Evolutionary conservation across 2,888 invertebrate genomes (phyloP), one percentile per base, ranked within the genome.

Genomic region (Hypercompe scribonia): DNA sequence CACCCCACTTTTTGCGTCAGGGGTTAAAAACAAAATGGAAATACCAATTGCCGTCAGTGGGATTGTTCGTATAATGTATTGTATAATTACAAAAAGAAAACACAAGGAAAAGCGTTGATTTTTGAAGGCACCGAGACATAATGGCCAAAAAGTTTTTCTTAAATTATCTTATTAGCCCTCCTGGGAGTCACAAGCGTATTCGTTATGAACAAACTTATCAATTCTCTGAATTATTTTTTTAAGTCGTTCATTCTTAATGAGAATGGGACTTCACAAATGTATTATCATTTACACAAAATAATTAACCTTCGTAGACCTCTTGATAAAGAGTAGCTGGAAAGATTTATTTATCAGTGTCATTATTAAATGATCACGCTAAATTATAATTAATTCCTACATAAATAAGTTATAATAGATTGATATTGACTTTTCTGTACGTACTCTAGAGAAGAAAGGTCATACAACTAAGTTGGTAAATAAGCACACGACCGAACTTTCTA

Each of bases 241-340:
- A 50, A 50, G 34, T 24, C 34, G 10, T 33, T 34, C n/a, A 61
- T 58, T 46, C 61, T 63, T 63, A 50, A 50, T 24, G 61, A 63
- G 67, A 72, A 68, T 63, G 54, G 24, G 39, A 67, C 21, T 46
- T 63, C 15, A 50, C 58, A 63, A 68, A 65, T 65, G 54, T 34
- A 58, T 69, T 69, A 73, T 73, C 61, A 58, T 54, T 72, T 58
- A 64, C 31, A 58, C 65, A 33, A 39, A 68, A 63, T 68, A 54
- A 39, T 68, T 79, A 77, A 79, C 78, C 71, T 71, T 73, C 71
- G 42, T 74, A 76, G 75, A 83, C 82, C 75, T 58, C 36, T n/a
- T 61, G 73, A 72, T 75, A 76, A 36, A 69, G 63, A 36, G 31
- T 24, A 76, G 61, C 18, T 15, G 31, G 61, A 61, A 61, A 31